Conservation (phyloP, 2,888 invertebrate species). For the Catocala nupta region DNA sequence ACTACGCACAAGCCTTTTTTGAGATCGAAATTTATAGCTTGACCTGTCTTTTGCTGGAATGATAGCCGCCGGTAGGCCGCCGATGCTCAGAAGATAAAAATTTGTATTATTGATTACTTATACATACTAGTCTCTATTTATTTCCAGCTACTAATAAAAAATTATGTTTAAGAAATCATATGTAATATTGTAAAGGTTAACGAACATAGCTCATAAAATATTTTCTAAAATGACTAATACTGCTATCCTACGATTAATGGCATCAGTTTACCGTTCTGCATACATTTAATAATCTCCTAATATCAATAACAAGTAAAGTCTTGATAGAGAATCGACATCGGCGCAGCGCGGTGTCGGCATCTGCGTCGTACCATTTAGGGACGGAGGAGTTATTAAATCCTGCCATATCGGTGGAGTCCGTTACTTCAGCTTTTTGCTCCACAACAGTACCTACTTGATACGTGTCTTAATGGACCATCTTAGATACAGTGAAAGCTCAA, state of each 20-base stretch:
- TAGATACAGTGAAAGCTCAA: conserved; percentile 30
- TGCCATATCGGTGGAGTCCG: conserved; percentile 77
- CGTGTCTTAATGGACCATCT: conserved; percentile 42
- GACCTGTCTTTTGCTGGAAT: too few species aligned
- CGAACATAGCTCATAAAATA: too few species aligned
- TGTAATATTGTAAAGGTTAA: too few species aligned
- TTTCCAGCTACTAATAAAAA: too few species aligned
- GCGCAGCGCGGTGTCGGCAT: conserved; percentile 54
- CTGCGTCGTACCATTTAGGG: conserved; percentile 72
- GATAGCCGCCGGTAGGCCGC: too few species aligned
- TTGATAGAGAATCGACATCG: conserved; percentile 59
- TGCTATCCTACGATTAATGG: background rate
- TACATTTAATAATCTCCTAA: background rate
- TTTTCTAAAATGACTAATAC: background rate
- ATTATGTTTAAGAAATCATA: too few species aligned
- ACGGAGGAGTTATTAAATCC: conserved; percentile 77
- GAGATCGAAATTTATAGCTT: too few species aligned
- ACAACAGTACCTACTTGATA: conserved; percentile 50
- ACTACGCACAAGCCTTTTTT: too few species aligned
- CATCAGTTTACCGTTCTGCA: background rate
- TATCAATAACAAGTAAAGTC: conserved; percentile 10
- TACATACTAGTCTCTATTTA: too few species aligned
- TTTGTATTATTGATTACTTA: too few species aligned
- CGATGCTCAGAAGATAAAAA: too few species aligned
- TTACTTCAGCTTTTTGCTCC: conserved; percentile 72